Base-by-base conservation (phyloP, 1,140 invertebrate species). In the Rhagoletis pomonella region DNA sequence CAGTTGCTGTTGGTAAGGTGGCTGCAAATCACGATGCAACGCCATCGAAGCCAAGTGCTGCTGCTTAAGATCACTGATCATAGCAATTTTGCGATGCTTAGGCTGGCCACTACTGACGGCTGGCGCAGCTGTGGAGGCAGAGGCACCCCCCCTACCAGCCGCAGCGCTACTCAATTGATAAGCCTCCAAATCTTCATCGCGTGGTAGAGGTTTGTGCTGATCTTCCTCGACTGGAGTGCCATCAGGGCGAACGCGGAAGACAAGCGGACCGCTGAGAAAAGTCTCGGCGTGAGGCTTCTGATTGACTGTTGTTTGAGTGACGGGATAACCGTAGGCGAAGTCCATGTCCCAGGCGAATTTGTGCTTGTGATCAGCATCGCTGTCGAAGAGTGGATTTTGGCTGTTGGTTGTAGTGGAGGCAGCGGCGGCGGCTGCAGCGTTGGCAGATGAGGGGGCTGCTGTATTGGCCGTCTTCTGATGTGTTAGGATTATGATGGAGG, bases 181-280 rank as follows among this genome's bases (percentile, higher is more conserved):
- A 42, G 47, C 47, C 81, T 92, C 91, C 84, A 93, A 92, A 89
- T 96, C 96, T 85, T 96, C 96, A 89, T 96, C 96, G 62, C 93
- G 93, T 1, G 95, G 95, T 62, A 94, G 62, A 3, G 94, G 93
- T 2, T 90, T 93, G 12, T 93, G 88, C 10, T 93, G 88, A 85
- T 95, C 95, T 29, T 94, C 94, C 60, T 94, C 93, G 42, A 96
- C 95, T 2, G 96, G 96, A 44, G 94, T 94, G 3, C 96, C 96
- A 89, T 96, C 95, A 1, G 95, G 95, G 62, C 94, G 94, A 1
- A 96, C 95, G 14, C 95, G 94, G 2, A 96, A 94, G 0, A 96
- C 95, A 93, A 96, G 94, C 2, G 95, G 95, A 0, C 95, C 95
- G 44, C 73, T 81, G 47, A 81, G 73, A 17, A 81, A 81, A 47